Percentiles rank a stretch among this genome's conserved stretches.
These are phyloP conservation scores for Ophion ellenae DNA, from an alignment of 2,888 invertebrate species.

Conservation along the genomic window DNA sequence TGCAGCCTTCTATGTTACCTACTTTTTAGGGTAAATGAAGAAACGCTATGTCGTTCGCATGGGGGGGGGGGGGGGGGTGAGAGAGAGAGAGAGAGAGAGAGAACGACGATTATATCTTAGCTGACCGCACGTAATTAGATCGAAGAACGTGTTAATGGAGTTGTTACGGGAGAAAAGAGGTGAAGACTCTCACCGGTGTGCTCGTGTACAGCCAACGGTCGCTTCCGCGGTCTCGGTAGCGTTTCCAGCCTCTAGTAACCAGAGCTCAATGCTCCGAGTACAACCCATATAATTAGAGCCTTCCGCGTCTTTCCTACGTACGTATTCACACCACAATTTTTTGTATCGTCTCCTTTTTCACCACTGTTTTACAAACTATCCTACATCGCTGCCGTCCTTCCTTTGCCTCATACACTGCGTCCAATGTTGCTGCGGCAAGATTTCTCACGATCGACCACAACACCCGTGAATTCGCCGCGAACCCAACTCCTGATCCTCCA, in stretches of 20 bases:
- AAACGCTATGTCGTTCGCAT: slow-evolving; percentile 23
- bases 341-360: slow-evolving; percentile 15
- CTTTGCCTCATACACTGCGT: slow-evolving; percentile 3
- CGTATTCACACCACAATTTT: slow-evolving; percentile 56
- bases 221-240: slow-evolving; percentile 60
- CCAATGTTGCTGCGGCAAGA: slow-evolving; percentile 16
- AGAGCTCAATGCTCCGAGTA: slow-evolving; percentile 51
- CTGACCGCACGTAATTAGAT: slow-evolving; percentile 69
- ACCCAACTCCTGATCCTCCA: slow-evolving; percentile 23
- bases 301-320: slow-evolving; percentile 61
- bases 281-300: slow-evolving; percentile 64
- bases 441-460: slow-evolving; percentile 60
- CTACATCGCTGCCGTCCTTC: slow-evolving; percentile 4
- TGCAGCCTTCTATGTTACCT: background rate
- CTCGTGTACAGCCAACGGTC: slow-evolving; percentile 50
- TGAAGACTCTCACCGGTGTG: slow-evolving; percentile 60
- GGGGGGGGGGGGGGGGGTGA: background rate
- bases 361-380: slow-evolving; percentile 26
- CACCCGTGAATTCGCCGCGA: slow-evolving; percentile 39
- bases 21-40: slow-evolving; percentile 32
- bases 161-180: slow-evolving; percentile 67
- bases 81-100: background rate
- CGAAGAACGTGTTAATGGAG: slow-evolving; percentile 69
- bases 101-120: slow-evolving; percentile 65
- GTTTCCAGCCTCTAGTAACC: slow-evolving; percentile 48